Percentiles rank a stretch among this genome's conserved stretches.
Evolutionary conservation across 2,797 vertebrate species (phyloP).

Genomic region (Oreonectes daqikongensis): DNA sequence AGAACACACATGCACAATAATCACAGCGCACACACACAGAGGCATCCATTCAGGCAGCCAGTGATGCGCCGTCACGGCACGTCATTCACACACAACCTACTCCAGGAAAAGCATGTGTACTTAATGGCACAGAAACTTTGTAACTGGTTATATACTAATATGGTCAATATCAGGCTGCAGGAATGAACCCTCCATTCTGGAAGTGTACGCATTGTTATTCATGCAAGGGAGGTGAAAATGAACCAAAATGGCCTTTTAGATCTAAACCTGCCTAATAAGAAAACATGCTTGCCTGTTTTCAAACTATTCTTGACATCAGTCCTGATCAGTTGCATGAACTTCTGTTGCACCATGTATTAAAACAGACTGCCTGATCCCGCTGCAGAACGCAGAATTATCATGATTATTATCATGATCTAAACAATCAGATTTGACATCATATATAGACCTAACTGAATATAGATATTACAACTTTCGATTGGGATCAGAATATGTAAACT

Average conservation of each 20-base stretch:
- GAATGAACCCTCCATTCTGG: constrained; percentile 81
- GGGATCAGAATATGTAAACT: no score
- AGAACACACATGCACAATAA: constrained; percentile 14
- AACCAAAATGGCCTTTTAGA: neutral
- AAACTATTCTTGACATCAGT: constrained; percentile 9
- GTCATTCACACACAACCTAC: constrained; percentile 34
- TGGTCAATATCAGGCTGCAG: constrained; percentile 79
- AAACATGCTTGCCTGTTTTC: constrained; percentile 5
- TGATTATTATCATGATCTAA: neutral
- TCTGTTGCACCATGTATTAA: neutral
- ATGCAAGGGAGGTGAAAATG: constrained; percentile 21
- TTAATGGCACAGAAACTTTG: constrained; percentile 29
- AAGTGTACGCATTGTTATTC: constrained; percentile 63
- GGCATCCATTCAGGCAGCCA: constrained; percentile 37
- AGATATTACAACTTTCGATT: no score
- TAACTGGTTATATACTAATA: constrained; percentile 63
- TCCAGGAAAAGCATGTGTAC: constrained; percentile 14
- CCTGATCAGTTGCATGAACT: neutral
- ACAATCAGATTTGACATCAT: neutral
- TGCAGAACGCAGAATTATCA: neutral
- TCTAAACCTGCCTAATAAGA: neutral
- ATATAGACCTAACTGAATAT: no score
- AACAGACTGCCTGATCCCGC: neutral
- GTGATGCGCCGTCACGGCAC: constrained; percentile 6
- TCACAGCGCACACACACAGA: constrained; percentile 27